Evolutionary conservation across 1,140 invertebrate genomes (phyloP).

Genomic region (Drosophila asahinai): DNA sequence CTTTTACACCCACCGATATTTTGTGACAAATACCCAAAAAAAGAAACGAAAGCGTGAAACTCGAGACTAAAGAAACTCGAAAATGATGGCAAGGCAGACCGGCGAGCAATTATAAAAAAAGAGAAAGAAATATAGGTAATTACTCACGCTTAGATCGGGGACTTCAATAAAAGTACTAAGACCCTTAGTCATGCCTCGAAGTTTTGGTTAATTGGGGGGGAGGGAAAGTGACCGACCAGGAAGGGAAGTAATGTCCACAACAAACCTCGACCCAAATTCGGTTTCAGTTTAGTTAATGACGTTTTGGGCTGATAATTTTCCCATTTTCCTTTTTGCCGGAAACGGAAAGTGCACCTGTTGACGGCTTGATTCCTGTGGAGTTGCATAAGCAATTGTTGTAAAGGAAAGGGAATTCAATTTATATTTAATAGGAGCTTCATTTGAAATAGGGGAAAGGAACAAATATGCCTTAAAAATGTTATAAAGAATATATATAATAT

Average conservation of each 20-base stretch:
- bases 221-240: constrained; percentile 19
- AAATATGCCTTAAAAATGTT: background rate
- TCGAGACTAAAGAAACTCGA: constrained; percentile 24
- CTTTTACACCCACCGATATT: constrained; percentile 22
- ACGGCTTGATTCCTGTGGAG: background rate
- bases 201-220: constrained; percentile 31
- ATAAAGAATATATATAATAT: background rate
- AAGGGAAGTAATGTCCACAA: constrained; percentile 54
- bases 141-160: constrained; percentile 48
- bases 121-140: constrained; percentile 57
- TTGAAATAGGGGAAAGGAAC: no score
- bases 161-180: constrained; percentile 40
- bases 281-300: constrained; percentile 35
- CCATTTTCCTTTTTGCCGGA: constrained; percentile 31
- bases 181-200: constrained; percentile 38
- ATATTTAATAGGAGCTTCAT: background rate
- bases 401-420: background rate
- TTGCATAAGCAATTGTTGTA: background rate
- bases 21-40: constrained; percentile 34
- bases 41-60: constrained; percentile 63
- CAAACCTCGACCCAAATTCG: constrained; percentile 63
- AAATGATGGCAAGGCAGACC: constrained; percentile 18
- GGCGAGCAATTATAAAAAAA: constrained; percentile 63
- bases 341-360: constrained; percentile 32
- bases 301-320: constrained; percentile 52